Evolutionary conservation across 2,113 vertebrate genomes (phyloP).

Genomic region (Coracopsis vasa): DNA sequence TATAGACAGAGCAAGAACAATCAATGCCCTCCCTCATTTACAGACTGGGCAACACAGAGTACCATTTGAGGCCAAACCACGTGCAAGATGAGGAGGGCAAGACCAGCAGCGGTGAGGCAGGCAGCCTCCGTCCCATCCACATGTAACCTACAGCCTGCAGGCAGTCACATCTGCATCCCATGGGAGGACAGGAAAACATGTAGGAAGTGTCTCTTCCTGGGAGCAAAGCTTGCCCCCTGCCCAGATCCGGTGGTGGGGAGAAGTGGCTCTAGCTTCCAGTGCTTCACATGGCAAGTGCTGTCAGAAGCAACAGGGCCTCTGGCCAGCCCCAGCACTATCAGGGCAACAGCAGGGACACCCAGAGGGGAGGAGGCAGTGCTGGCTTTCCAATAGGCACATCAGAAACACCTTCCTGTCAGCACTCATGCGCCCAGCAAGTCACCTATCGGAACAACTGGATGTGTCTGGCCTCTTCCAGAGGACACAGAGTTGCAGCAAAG

Average conservation of each 20-base stretch:
- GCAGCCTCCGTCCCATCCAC: fast-evolving
- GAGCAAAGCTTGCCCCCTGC: not conserved
- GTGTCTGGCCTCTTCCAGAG: fast-evolving
- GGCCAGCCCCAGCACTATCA: not conserved
- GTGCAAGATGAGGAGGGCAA: fast-evolving
- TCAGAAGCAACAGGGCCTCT: too few species aligned
- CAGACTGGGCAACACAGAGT: not conserved
- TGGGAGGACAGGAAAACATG: not conserved
- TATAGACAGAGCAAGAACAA: not conserved
- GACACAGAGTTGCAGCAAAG: not conserved
- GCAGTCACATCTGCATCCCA: not conserved
- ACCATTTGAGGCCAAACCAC: not conserved
- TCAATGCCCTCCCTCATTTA: not conserved
- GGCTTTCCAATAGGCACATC: not conserved
- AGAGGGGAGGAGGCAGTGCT: too few species aligned
- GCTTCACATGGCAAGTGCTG: not conserved
- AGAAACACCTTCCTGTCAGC: not conserved
- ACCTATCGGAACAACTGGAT: too few species aligned
- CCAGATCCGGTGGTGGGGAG: fast-evolving
- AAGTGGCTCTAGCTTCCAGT: not conserved
- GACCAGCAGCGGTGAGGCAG: not conserved
- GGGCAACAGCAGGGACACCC: not conserved
- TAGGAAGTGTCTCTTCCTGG: not conserved
- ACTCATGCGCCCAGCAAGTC: not conserved
- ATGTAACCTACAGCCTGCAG: not conserved